These are phyloP conservation scores for Bombycilla garrulus DNA, from an alignment of 2,113 vertebrate species.

Conservation along the genomic window DNA sequence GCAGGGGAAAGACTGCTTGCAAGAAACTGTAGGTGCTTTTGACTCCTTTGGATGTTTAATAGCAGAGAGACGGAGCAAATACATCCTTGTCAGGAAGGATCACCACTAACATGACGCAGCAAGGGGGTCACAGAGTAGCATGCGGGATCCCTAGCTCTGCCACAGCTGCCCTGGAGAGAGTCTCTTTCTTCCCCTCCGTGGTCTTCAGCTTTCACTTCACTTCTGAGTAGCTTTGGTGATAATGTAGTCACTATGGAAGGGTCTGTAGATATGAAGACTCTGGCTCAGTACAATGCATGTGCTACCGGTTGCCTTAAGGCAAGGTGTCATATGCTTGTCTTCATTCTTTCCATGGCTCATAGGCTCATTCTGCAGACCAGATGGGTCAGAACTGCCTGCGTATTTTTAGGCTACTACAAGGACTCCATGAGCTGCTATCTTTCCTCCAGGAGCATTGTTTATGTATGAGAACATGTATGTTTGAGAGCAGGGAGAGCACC, in stretches of 20 bases:
- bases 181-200: neutral
- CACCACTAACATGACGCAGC: neutral
- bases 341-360: neutral
- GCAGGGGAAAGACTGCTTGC: neutral
- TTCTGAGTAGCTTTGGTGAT: neutral
- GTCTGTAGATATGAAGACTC: neutral
- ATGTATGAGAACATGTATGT: neutral
- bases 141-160: neutral
- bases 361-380: slow-evolving; percentile 4
- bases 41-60: neutral
- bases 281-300: neutral
- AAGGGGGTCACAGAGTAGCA: neutral
- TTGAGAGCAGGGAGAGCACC: neutral
- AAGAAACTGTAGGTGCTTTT: neutral
- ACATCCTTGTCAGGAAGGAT: neutral
- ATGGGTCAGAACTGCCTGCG: neutral
- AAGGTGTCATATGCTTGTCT: slow-evolving; percentile 20
- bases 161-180: neutral
- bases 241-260: neutral
- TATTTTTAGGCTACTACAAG: slow-evolving; percentile 18
- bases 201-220: neutral
- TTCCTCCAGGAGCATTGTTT: neutral
- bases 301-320: slow-evolving; percentile 23
- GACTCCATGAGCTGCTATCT: neutral
- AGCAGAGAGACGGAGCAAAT: neutral